Percentiles rank a stretch among this genome's conserved stretches.
Evolutionary conservation across 2,888 invertebrate genomes (phyloP).

Genomic region (Harmothoe impar): DNA sequence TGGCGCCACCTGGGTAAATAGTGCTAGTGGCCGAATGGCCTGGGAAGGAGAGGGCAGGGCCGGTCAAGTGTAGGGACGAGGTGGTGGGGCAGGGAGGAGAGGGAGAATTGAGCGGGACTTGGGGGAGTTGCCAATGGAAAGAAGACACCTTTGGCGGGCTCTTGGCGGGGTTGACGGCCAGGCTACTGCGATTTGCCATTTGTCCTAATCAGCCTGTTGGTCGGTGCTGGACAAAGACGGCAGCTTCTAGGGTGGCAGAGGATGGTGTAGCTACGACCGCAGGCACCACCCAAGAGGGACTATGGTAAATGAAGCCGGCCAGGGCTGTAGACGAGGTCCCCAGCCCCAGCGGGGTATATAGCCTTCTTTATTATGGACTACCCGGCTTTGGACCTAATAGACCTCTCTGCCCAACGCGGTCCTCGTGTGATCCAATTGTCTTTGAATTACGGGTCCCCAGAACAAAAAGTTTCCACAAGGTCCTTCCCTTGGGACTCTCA

Average conservation of each 20-base stretch:
- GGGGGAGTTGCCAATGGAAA: not conserved
- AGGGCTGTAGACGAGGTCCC: not conserved
- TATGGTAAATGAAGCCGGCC: not conserved
- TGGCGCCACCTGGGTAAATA: constrained; percentile 12
- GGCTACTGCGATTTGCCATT: constrained; percentile 13
- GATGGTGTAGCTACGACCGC: not conserved
- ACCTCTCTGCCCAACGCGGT: not conserved
- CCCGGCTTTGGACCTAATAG: not conserved
- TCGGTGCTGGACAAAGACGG: not conserved
- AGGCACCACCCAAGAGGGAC: not conserved
- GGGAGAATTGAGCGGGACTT: not conserved
- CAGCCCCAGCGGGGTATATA: not conserved
- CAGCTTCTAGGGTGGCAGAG: not conserved
- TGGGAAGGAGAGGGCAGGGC: not conserved
- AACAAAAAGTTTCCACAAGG: not conserved
- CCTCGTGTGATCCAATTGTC: constrained; percentile 37
- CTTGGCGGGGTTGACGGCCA: not conserved
- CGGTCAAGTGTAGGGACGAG: not conserved
- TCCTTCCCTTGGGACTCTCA: not conserved
- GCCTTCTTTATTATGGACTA: constrained; percentile 1
- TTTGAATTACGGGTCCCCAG: constrained; percentile 1
- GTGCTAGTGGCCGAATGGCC: not conserved
- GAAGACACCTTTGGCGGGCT: constrained; percentile 1
- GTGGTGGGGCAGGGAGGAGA: not conserved
- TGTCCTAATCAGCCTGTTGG: constrained; percentile 46